A percentile compares a stretch with the other conserved stretches of the same genome.
Conservation (phyloP, 2,113 vertebrate species). For the Picathartes gymnocephalus region DNA sequence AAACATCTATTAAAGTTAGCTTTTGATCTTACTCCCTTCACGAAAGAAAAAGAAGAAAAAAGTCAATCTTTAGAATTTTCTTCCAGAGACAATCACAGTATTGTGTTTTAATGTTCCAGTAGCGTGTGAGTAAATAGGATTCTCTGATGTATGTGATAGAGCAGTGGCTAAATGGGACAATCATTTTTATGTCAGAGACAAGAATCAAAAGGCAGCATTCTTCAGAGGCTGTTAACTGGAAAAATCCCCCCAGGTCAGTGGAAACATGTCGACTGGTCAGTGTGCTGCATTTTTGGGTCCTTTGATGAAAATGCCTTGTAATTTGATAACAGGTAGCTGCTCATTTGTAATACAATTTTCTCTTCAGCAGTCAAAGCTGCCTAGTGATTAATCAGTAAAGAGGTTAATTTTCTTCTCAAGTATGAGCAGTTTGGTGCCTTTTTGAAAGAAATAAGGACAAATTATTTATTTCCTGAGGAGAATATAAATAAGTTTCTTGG, state of each 20-base stretch:
- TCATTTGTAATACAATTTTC: constrained; percentile 64
- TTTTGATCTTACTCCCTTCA: constrained; percentile 70
- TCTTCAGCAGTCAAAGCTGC: constrained; percentile 45
- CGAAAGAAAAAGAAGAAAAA: constrained; percentile 20
- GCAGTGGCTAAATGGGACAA: constrained; percentile 70
- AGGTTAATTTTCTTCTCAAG: constrained; percentile 39
- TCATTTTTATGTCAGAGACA: constrained; percentile 74
- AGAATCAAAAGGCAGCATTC: constrained; percentile 74
- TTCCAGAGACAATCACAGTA: constrained; percentile 72
- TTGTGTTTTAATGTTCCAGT: constrained; percentile 74
- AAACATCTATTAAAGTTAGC: constrained; percentile 83
- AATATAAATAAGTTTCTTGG: not conserved
- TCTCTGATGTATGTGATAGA: constrained; percentile 73
- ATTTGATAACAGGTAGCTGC: constrained; percentile 69
- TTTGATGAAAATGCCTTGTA: constrained; percentile 73
- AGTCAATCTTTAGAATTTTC: constrained; percentile 70
- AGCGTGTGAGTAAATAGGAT: constrained; percentile 77
- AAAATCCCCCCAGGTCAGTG: constrained; percentile 57
- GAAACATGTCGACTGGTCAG: constrained; percentile 65
- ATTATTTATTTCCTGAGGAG: not conserved
- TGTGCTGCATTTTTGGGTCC: constrained; percentile 41
- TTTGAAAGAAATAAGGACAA: not conserved
- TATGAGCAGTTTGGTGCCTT: constrained; percentile 2
- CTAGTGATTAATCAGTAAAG: constrained; percentile 52
- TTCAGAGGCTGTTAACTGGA: constrained; percentile 73